Conservation (phyloP, 2,888 invertebrate genomes). For the Tetheella fluctuosa region DNA sequence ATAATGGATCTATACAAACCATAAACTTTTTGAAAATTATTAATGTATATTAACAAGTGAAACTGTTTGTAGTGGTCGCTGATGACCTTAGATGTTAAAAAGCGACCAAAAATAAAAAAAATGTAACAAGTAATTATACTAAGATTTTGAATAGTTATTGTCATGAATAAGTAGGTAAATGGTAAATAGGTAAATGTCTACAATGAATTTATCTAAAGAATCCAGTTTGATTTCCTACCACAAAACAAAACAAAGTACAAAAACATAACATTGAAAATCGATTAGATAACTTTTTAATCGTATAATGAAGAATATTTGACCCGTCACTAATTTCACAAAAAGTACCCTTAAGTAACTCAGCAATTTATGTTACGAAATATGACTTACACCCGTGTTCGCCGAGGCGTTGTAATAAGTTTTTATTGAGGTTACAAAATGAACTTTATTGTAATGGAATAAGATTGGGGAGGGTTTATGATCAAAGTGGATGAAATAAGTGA, state of each 20-base stretch:
- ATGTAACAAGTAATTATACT: too few species aligned
- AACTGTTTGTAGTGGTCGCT: too few species aligned
- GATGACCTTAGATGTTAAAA: too few species aligned
- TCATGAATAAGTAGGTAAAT: too few species aligned
- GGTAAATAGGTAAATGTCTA: too few species aligned
- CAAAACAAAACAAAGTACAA: not conserved
- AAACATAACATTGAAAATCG: not conserved
- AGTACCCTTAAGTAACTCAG: constrained; percentile 46
- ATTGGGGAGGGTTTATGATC: constrained; percentile 25
- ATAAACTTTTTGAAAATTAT: too few species aligned
- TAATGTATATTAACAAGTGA: too few species aligned
- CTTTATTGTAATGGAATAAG: constrained; percentile 41
- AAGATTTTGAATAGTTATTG: too few species aligned
- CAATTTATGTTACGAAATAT: constrained; percentile 50
- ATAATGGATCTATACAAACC: too few species aligned
- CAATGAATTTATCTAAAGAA: too few species aligned
- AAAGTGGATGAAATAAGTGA: constrained; percentile 39
- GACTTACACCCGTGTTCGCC: constrained; percentile 41
- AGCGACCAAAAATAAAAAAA: too few species aligned
- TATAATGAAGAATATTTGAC: constrained; percentile 4
- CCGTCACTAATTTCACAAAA: constrained; percentile 49
- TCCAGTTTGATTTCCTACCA: not conserved
- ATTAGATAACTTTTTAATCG: constrained; percentile 10
- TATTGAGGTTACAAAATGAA: constrained; percentile 39
- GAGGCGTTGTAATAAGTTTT: constrained; percentile 41